phyloP scores from a whole-genome alignment of 2,888 invertebrate genomes.

The Caenorhabditis angaria region DNA sequence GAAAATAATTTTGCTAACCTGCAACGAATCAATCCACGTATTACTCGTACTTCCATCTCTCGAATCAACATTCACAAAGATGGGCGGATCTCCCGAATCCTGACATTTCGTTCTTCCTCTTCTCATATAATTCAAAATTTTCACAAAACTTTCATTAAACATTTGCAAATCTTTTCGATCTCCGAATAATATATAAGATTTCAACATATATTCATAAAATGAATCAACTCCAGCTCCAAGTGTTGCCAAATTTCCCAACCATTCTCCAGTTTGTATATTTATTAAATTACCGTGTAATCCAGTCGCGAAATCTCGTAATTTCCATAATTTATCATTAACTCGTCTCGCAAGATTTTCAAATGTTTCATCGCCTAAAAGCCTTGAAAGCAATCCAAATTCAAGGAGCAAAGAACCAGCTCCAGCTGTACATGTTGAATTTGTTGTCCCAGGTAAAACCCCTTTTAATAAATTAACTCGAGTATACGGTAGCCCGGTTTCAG shows the following conservation, averaged over 20 bases:
- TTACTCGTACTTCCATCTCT: conserved; percentile 77
- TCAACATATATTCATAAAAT: conserved; percentile 78
- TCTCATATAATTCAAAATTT: conserved; percentile 77
- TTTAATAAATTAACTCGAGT: conserved; percentile 76
- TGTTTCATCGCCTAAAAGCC: conserved; percentile 77
- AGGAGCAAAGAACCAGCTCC: conserved; percentile 78
- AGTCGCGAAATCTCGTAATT: conserved; percentile 76
- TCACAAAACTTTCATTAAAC: conserved; percentile 77
- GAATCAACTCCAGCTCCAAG: conserved; percentile 79
- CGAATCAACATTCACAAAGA: conserved; percentile 80
- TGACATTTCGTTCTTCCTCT: conserved; percentile 73
- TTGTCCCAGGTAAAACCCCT: conserved; percentile 75
- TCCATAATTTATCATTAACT: conserved; percentile 77
- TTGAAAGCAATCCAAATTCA: conserved; percentile 76
- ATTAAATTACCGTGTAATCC: conserved; percentile 78
- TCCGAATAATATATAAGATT: conserved; percentile 78
- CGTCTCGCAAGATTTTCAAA: conserved; percentile 77
- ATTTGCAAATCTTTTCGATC: conserved; percentile 76
- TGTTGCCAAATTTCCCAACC: conserved; percentile 77
- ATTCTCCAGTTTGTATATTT: conserved; percentile 78
- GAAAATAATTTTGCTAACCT: no score
- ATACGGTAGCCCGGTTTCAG: conserved; percentile 75
- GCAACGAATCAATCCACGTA: conserved; percentile 79
- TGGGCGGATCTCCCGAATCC: conserved; percentile 77
- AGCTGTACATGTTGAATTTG: conserved; percentile 78